A percentile compares a stretch with the other conserved stretches of the same genome.
Conservation (phyloP, 2,797 vertebrate genomes). For the Amphiprion clarkii region DNA sequence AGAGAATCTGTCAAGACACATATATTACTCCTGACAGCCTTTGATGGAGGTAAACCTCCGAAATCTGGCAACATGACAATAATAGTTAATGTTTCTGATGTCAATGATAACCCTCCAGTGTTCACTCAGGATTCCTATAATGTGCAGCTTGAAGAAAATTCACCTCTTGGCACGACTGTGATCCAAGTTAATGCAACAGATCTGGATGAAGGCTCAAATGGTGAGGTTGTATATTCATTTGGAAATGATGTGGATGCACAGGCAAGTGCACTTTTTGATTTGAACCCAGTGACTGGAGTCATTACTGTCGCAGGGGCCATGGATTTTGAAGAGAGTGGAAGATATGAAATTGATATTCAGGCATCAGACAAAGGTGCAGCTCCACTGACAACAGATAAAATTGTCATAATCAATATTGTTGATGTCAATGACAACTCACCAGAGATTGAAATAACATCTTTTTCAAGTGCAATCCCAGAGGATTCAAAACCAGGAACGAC, state of each 20-base stretch:
- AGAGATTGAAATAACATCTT: conserved; percentile 83
- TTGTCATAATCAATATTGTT: conserved; percentile 79
- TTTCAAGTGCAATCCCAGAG: conserved; percentile 79
- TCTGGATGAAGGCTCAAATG: conserved; percentile 83
- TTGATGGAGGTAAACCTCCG: conserved; percentile 85
- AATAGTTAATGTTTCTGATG: conserved; percentile 78
- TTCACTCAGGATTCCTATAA: conserved; percentile 81
- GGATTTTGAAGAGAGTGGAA: conserved; percentile 80
- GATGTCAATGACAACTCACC: conserved; percentile 88
- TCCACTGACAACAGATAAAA: conserved; percentile 79
- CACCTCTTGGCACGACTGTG: conserved; percentile 73
- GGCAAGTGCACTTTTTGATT: conserved; percentile 55
- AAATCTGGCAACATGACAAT: conserved; percentile 82
- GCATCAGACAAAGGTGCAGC: conserved; percentile 81
- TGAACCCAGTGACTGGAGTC: conserved; percentile 78
- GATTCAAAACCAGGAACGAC: conserved; percentile 79
- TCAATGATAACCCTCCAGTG: conserved; percentile 86
- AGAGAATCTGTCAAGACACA: conserved; percentile 77
- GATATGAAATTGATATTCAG: conserved; percentile 84
- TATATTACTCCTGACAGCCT: conserved; percentile 80
- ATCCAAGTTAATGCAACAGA: conserved; percentile 85
- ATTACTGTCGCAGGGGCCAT: conserved; percentile 77
- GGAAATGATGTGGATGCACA: conserved; percentile 60
- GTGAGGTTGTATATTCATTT: conserved; percentile 83
- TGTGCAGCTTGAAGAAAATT: conserved; percentile 79